Base-by-base conservation (phyloP, 2,888 invertebrate species). In the Dione vanillae region DNA sequence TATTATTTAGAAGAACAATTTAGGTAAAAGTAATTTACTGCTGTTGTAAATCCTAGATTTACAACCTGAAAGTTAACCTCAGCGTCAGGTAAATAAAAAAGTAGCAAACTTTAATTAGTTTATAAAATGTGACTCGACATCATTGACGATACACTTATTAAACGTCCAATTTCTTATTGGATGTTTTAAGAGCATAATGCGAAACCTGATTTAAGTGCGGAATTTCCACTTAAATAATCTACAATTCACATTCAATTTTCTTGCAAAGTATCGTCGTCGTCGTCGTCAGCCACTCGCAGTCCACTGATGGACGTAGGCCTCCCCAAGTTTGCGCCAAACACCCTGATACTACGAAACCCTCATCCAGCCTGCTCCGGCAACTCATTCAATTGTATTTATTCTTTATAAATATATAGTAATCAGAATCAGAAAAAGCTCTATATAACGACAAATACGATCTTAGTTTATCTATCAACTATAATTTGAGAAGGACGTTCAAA, bases 81-180 rank as follows among this genome's bases (percentile, higher is more conserved):
- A 40, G 11, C 40, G 37, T 41, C 56, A 45, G 56, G 40, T n/a
- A n/a, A n/a, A n/a, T n/a, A n/a, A n/a, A n/a, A n/a, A n/a, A n/a
- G n/a, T n/a, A n/a, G n/a, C n/a, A n/a, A 66, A 67, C 67, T 67
- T 67, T 58, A 67, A 67, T 67, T 67, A 67, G 58, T 67, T 66
- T 67, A 58, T 37, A 47, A 67, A 67, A 67, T 67, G 45, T 47
- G 54, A 43, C 47, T 56, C 37, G 40, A 59, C 67, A 58, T 40
- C 47, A 47, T 66, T 56, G 35, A 56, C 54, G 12, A 35, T 43
- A 54, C 65, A 52, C 37, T 67, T 67, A 37, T 11, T n/a, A 67
- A 45, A 56, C n/a, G n/a, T n/a, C n/a, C n/a, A n/a, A n/a, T n/a
- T n/a, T n/a, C n/a, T n/a, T n/a, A 37, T 35, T 61, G 11, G 43